These are phyloP conservation scores for Amblyteles armatorius DNA, from an alignment of 2,888 invertebrate genomes.

Conservation along the genomic window DNA sequence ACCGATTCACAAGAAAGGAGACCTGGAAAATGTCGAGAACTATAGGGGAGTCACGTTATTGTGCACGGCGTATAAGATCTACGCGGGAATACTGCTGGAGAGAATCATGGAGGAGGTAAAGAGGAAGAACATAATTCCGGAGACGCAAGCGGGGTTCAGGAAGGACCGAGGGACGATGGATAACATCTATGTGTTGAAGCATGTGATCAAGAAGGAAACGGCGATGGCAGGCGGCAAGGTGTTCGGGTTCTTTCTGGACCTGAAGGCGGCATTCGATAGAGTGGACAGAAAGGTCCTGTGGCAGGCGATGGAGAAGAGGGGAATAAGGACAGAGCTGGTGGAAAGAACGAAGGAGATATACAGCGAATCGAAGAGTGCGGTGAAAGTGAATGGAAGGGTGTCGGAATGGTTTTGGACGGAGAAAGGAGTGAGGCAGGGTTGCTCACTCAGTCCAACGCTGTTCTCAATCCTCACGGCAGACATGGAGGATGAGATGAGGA, in stretches of 20 bases:
- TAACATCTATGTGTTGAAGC: slow-evolving; percentile 16
- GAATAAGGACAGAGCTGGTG: slow-evolving; percentile 22
- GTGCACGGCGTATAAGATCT: slow-evolving; percentile 50
- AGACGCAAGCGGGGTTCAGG: slow-evolving; percentile 9
- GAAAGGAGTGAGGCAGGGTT: slow-evolving; percentile 54
- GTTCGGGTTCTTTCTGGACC: slow-evolving; percentile 7
- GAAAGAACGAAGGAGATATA: slow-evolving; percentile 53
- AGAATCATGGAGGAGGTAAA: slow-evolving; percentile 30
- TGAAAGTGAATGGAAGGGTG: slow-evolving; percentile 20
- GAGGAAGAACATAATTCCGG: slow-evolving; percentile 18
- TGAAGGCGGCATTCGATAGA: slow-evolving; percentile 45
- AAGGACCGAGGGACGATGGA: slow-evolving; percentile 18
- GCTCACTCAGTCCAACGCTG: slow-evolving; percentile 38
- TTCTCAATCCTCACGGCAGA: slow-evolving; percentile 52
- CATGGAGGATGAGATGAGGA: slow-evolving; percentile 52
- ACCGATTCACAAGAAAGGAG: slow-evolving; percentile 43
- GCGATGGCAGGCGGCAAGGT: neutral
- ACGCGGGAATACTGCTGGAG: slow-evolving; percentile 44
- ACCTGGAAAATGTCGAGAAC: slow-evolving; percentile 29
- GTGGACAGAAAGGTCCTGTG: slow-evolving; percentile 27
- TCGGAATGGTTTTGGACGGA: slow-evolving; percentile 53
- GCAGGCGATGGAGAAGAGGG: slow-evolving; percentile 17
- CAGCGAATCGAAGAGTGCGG: slow-evolving; percentile 47
- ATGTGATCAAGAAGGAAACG: neutral
- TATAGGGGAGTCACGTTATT: slow-evolving; percentile 52